Percentiles rank a stretch among this genome's conserved stretches.
These are phyloP conservation scores for Globodera rostochiensis DNA, from an alignment of 1,140 invertebrate genomes.

Conservation along the genomic window DNA sequence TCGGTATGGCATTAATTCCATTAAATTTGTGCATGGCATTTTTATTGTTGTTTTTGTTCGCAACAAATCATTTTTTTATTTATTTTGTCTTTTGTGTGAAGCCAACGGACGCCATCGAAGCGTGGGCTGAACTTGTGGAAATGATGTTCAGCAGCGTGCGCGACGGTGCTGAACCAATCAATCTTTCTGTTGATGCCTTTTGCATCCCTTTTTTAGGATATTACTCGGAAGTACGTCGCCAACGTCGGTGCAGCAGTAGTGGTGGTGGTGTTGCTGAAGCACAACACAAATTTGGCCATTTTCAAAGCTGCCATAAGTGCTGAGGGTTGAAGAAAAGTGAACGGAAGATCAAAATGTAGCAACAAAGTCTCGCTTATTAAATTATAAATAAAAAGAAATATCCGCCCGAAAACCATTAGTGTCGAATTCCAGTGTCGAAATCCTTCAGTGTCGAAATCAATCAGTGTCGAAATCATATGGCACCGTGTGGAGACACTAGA, in stretches of 20 bases:
- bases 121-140: constrained; percentile 57
- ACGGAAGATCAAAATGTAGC: too few relatives aligned
- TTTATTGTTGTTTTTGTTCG: too few relatives aligned
- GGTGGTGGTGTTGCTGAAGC: too few relatives aligned
- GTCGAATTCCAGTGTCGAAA: too few relatives aligned
- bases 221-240: not conserved
- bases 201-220: not conserved
- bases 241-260: not conserved
- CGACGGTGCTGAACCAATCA: constrained; percentile 45
- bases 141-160: constrained; percentile 54
- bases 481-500: too few relatives aligned
- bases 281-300: not conserved
- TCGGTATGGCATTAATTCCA: not conserved
- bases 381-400: too few relatives aligned
- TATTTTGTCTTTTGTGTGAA: constrained; percentile 22
- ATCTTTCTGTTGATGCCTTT: not conserved
- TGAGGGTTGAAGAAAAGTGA: too few relatives aligned
- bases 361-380: too few relatives aligned
- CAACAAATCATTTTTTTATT: not conserved
- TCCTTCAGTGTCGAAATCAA: too few relatives aligned
- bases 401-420: too few relatives aligned
- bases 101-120: constrained; percentile 59
- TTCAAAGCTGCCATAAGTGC: too few relatives aligned
- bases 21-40: not conserved
- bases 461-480: too few relatives aligned